Conservation (phyloP, 2,113 vertebrate species). For the Tapirus terrestris region DNA sequence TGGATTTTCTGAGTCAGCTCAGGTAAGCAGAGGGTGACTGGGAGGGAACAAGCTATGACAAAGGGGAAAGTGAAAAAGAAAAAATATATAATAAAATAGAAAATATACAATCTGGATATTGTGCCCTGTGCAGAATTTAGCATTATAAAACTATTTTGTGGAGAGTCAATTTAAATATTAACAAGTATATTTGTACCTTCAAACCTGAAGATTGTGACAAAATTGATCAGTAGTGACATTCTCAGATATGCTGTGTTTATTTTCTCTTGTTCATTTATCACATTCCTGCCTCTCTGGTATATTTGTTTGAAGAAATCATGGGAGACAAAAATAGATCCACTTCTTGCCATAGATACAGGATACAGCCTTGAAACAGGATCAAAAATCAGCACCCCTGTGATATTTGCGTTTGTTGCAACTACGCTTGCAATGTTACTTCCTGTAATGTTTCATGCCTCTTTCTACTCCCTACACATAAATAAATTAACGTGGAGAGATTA, state of each 20-base stretch:
- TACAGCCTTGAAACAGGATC: background rate
- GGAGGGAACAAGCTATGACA: background rate
- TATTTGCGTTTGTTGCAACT: background rate
- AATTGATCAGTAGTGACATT: background rate
- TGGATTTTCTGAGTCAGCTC: slow-evolving; percentile 9
- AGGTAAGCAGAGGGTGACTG: slow-evolving; percentile 49
- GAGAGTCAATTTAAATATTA: background rate
- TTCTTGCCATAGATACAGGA: background rate
- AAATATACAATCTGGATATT: background rate
- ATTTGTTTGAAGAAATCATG: background rate
- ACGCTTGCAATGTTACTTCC: background rate
- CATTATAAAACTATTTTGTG: background rate
- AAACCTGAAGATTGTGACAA: background rate
- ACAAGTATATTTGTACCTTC: background rate
- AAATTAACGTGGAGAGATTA: background rate
- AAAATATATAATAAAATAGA: background rate
- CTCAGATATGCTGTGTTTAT: background rate
- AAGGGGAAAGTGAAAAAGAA: background rate
- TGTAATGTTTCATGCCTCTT: background rate
- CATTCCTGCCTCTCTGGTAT: background rate
- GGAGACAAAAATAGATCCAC: background rate
- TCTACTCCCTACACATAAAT: background rate
- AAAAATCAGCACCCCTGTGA: too few relatives aligned
- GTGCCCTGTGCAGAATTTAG: background rate
- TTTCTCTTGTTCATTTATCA: background rate